These are phyloP conservation scores for Lasioglossum zephyrum DNA, from an alignment of 2,888 invertebrate genomes.

Conservation along the genomic window DNA sequence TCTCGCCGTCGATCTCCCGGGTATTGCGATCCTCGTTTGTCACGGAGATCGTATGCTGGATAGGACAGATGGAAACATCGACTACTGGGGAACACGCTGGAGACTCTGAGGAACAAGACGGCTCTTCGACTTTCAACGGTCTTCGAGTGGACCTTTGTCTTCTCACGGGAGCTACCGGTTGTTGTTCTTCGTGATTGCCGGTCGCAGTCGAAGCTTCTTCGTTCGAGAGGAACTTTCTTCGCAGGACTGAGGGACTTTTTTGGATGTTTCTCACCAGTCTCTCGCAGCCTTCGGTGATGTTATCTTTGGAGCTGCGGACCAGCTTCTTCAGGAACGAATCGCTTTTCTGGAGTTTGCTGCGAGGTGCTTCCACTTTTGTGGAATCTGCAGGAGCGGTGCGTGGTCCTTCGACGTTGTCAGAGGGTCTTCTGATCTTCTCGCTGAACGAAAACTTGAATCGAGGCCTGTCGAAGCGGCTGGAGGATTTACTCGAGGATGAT, in stretches of 20 bases:
- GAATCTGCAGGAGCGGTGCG: neutral
- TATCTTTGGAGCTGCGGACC: conserved; percentile 74
- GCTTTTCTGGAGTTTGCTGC: conserved; percentile 34
- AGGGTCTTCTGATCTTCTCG: conserved; percentile 1
- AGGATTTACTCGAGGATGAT: conserved; percentile 10
- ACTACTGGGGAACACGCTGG: neutral
- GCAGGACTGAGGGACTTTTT: conserved; percentile 69
- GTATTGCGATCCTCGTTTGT: neutral
- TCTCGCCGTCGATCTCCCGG: neutral
- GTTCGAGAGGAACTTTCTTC: conserved; percentile 66
- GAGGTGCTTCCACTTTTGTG: neutral
- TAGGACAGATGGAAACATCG: neutral
- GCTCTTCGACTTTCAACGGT: neutral
- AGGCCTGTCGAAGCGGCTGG: neutral
- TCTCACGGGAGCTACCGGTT: conserved; percentile 68
- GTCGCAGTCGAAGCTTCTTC: conserved; percentile 43
- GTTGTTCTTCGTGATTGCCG: conserved; percentile 46
- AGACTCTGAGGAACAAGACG: neutral
- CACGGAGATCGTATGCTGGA: conserved; percentile 32
- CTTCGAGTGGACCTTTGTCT: conserved; percentile 58
- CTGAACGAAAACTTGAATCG: conserved; percentile 40
- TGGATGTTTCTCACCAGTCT: conserved; percentile 75
- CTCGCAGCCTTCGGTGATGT: conserved; percentile 74
- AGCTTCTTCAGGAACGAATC: conserved; percentile 76
- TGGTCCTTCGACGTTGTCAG: neutral